Evolutionary conservation across 2,888 invertebrate genomes (phyloP), one percentile per base, ranked within the genome.

Genomic region (Drosophila sordidapex): DNA sequence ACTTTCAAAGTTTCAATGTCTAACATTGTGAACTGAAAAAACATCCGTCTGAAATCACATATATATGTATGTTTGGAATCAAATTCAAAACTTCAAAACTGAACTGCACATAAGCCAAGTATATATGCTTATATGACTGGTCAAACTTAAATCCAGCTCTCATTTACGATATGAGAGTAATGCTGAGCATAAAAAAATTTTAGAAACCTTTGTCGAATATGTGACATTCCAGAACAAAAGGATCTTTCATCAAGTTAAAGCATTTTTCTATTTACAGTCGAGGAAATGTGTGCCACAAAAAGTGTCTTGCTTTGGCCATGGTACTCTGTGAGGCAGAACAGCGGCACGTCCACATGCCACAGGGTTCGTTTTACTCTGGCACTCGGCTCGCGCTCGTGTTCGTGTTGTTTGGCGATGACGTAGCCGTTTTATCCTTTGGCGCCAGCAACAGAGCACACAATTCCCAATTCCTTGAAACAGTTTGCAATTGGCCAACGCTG

Each of bases 401-500:
- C 74, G 62, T 57, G 40, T 52, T 57, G 29, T 31, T 25, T 62
- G 71, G 57, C 74, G 81, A 85, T 87, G 88, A 86, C 86, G 88
- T 76, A 69, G 68, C 67, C 79, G 71, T 54, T 70, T 60, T 66
- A 67, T 82, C 79, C 79, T 79, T 75, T 79, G 36, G 68, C 72
- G 75, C 63, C 78, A 81, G 64, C 81, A 74, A 69, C 65, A 70
- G 59, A 68, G 43, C 60, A 63, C 72, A 46, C 59, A 72, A 66
- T 43, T 71, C 73, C 61, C 61, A 73, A 79, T 68, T 81, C 74
- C 83, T 64, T 66, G 36, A n/a, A 72, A 68, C 83, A 84, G 87
- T 84, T 79, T 70, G 59, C 85, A 86, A 82, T 90, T 86, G 77
- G 81, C 81, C 74, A 76, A 79, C 83, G 86, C 70, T 82, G 67